phyloP scores from a whole-genome alignment of 2,797 vertebrate genomes.

The Amblyraja radiata region DNA sequence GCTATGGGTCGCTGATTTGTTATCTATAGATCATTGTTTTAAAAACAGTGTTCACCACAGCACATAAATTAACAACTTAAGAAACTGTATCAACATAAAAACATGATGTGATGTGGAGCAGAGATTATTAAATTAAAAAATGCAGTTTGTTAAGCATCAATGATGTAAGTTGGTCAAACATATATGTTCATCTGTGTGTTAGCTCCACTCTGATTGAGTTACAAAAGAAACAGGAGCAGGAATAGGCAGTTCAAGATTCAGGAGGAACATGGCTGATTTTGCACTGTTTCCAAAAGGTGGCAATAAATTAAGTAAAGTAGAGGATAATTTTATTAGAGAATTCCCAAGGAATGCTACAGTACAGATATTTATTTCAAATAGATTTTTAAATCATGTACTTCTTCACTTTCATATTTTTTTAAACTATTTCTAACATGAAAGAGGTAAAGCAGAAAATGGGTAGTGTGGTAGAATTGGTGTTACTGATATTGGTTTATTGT shows the following conservation, averaged over 20 bases:
- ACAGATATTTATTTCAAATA: neutral
- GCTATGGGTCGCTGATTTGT: conserved; percentile 73
- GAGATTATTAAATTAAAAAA: conserved; percentile 61
- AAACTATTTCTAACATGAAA: neutral
- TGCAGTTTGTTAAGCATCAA: conserved; percentile 48
- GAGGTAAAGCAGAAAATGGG: neutral
- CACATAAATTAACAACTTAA: conserved; percentile 74
- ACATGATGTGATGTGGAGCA: conserved; percentile 52
- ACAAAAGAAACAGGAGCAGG: no score
- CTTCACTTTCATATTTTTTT: neutral
- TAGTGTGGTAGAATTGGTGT: no score
- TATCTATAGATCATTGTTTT: conserved; percentile 70
- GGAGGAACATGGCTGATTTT: no score
- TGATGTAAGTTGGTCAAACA: conserved; percentile 47
- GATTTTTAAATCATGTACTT: neutral
- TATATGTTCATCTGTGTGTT: conserved; percentile 43
- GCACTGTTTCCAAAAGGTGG: neutral
- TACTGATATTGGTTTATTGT: no score
- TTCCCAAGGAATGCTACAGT: neutral
- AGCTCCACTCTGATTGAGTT: neutral
- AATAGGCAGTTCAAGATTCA: no score
- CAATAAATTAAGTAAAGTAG: neutral
- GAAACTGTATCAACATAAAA: conserved; percentile 60
- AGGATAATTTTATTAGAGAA: neutral
- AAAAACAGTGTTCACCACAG: conserved; percentile 63